phyloP scores from a whole-genome alignment of 2,888 invertebrate species.

The Tetropium fuscum region DNA sequence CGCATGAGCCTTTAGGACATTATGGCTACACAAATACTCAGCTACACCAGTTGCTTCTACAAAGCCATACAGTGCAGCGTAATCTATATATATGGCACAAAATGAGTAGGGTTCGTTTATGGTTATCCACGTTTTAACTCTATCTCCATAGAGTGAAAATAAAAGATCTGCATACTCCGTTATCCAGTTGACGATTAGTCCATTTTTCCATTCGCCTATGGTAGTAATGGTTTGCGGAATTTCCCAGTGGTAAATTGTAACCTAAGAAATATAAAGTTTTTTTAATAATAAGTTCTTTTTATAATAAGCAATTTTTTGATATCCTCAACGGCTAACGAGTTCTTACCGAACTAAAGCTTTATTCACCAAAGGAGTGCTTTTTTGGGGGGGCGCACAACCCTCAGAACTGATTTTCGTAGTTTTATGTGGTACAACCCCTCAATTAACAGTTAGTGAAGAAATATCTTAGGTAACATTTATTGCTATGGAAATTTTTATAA shows the following conservation, averaged over 20 bases:
- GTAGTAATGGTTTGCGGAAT: conserved; percentile 57
- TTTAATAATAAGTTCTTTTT: too few species aligned
- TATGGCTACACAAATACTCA: background rate
- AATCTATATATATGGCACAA: background rate
- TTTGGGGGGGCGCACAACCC: too few species aligned
- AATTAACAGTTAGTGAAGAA: too few species aligned
- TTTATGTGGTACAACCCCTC: too few species aligned
- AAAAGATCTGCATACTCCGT: background rate
- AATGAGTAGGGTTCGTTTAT: background rate
- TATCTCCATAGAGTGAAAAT: background rate
- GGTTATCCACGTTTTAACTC: conserved; percentile 9
- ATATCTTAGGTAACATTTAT: too few species aligned
- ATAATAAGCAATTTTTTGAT: background rate
- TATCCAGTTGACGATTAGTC: conserved; percentile 1
- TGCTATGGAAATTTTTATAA: too few species aligned
- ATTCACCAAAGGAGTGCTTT: too few species aligned
- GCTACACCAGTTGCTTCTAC: background rate
- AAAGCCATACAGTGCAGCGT: background rate
- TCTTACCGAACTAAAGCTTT: background rate
- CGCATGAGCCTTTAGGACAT: background rate
- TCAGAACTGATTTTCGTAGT: too few species aligned
- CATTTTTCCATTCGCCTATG: conserved; percentile 74
- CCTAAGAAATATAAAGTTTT: conserved; percentile 54
- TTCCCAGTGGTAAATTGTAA: conserved; percentile 71
- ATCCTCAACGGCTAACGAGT: background rate